Evolutionary conservation across 2,113 vertebrate genomes (phyloP), one percentile per base, ranked within the genome.

Genomic region (Sturnus vulgaris): DNA sequence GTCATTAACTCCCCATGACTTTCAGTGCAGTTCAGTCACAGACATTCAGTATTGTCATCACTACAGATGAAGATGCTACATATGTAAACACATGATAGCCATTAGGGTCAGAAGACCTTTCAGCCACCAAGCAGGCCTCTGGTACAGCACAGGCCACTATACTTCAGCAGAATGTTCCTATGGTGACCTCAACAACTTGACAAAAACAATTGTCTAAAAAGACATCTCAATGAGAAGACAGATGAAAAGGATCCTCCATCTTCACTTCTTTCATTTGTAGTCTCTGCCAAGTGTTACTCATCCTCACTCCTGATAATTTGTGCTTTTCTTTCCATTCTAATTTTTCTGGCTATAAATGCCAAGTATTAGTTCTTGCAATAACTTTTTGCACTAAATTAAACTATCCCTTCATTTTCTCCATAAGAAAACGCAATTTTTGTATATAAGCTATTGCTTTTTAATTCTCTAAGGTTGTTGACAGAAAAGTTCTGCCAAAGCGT

Each of bases 311-410:
- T 40, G 66, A 64, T 33, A 91, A 93, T 89, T 35, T 76, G 35
- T 91, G 81, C 49, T 76, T 82, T 93, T 85, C 70, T 97, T 96
- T 91, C 85, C 90, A 86, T 77, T 75, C 64, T 90, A 88, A 80
- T 94, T 80, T 66, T 81, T 86, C 52, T 90, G 76, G 68, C 88
- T 93, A 83, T 64, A 81, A 37, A 95, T 52, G 6, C 10, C 82
- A 90, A 64, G 27, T 65, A 69, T 57, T 49, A 64, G 37, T 46
- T 89, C 44, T 73, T 86, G 15, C 37, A 93, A 37, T 52, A 85
- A 61, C 42, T 82, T 80, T 79, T 15, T 88, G 52, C 79, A 37
- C 35, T 68, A 88, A 33, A 88, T 56, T 55, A 92, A 93, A 87
- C 0, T 0, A 91, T 42, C 27, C 35, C 47, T 70, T 25, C 17